Conservation (phyloP, 2,888 invertebrate genomes). For the Eulithis prunata region DNA sequence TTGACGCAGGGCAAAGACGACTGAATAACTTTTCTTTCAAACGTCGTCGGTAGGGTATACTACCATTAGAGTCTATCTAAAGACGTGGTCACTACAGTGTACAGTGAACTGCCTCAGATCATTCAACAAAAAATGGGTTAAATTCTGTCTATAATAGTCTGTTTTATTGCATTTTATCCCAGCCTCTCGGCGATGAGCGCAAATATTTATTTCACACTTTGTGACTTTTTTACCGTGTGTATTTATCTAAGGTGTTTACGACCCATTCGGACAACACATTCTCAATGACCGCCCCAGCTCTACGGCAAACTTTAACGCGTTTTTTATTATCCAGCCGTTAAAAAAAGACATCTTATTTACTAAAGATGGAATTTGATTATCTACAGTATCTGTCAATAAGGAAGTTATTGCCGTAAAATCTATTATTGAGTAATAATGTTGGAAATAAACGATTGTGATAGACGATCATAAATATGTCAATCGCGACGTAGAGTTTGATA, state of each 20-base stretch:
- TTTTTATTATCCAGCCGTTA: slow-evolving; percentile 37
- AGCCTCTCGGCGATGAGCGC: background rate
- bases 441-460: slow-evolving; percentile 65
- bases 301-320: slow-evolving; percentile 39
- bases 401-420: slow-evolving; percentile 64
- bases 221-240: slow-evolving; percentile 40
- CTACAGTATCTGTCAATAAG: slow-evolving; percentile 44
- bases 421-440: slow-evolving; percentile 70
- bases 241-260: slow-evolving; percentile 52
- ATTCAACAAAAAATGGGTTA: background rate
- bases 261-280: slow-evolving; percentile 43
- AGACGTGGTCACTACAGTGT: too few species aligned
- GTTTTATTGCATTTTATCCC: background rate
- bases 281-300: slow-evolving; percentile 42
- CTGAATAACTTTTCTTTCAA: slow-evolving; percentile 51
- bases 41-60: too few species aligned
- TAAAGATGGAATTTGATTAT: slow-evolving; percentile 36
- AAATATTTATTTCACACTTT: slow-evolving; percentile 16
- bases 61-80: too few species aligned
- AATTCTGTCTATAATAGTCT: too few species aligned
- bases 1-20: slow-evolving; percentile 66
- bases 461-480: slow-evolving; percentile 74
- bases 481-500: slow-evolving; percentile 67
- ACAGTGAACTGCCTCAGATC: too few species aligned
- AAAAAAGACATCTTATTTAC: slow-evolving; percentile 40